phyloP scores from a whole-genome alignment of 2,797 vertebrate genomes.

The Eospalax fontanierii region DNA sequence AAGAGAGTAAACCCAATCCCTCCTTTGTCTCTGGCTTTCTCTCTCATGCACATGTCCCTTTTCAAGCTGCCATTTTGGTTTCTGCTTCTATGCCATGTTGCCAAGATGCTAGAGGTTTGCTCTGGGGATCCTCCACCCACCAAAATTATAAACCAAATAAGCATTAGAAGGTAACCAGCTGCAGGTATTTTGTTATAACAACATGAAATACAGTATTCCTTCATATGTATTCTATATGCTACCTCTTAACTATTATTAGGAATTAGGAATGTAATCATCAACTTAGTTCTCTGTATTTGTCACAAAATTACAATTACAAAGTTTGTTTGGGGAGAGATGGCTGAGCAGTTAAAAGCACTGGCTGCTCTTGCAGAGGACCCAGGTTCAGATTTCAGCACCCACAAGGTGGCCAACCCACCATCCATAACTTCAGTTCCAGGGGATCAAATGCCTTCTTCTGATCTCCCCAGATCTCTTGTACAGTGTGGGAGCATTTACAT shows the following conservation, averaged over 20 bases:
- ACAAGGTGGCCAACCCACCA: no score
- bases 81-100: neutral
- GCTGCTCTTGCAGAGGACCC: no score
- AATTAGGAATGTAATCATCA: neutral
- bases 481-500: no score
- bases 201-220: neutral
- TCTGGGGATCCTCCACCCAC: neutral
- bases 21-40: neutral
- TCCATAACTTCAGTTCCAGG: no score
- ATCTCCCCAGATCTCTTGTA: no score
- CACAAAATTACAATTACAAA: neutral
- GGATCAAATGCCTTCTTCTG: no score
- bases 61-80: neutral
- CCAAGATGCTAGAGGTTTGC: neutral
- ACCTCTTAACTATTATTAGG: neutral
- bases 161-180: neutral
- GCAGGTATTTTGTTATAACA: neutral
- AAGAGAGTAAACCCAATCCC: accelerated
- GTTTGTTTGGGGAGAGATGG: no score
- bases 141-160: neutral
- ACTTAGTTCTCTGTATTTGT: neutral
- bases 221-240: no score
- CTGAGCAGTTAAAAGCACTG: no score
- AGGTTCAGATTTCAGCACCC: no score
- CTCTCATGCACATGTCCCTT: neutral